Conservation (phyloP, 2,888 invertebrate species). For the Lasiommata megera region DNA sequence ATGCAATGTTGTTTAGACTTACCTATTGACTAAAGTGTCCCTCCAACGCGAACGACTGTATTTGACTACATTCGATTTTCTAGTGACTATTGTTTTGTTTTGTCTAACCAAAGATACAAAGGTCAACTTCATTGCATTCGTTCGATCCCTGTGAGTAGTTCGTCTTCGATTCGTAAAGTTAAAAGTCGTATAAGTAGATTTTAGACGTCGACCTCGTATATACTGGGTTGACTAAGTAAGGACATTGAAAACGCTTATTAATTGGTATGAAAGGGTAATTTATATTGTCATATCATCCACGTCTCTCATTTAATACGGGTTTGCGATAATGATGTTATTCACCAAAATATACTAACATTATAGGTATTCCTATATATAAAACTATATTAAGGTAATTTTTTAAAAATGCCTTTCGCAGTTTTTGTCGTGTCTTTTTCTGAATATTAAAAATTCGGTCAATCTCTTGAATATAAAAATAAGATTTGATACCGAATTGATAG, state of each 20-base stretch:
- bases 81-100: constrained; percentile 73
- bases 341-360: constrained; percentile 78
- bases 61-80: constrained; percentile 68
- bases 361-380: constrained; percentile 74
- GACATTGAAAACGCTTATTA: constrained; percentile 82
- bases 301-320: constrained; percentile 82
- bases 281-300: constrained; percentile 82
- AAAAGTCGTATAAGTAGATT: constrained; percentile 72
- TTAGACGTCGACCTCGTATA: constrained; percentile 67
- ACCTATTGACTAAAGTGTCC: constrained; percentile 77
- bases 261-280: constrained; percentile 82
- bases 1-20: constrained; percentile 78
- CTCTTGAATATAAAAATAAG: constrained; percentile 50
- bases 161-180: constrained; percentile 74
- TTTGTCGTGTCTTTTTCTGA: constrained; percentile 74
- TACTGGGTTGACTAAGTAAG: constrained; percentile 75
- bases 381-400: constrained; percentile 76
- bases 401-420: constrained; percentile 76
- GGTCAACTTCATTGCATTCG: constrained; percentile 60
- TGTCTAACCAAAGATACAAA: constrained; percentile 77
- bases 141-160: constrained; percentile 76
- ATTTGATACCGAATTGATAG: constrained; percentile 57
- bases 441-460: constrained; percentile 72
- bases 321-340: constrained; percentile 81
- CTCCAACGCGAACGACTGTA: constrained; percentile 68